phyloP scores from a whole-genome alignment of 2,888 invertebrate genomes.

The Nesidiocoris tenuis region DNA sequence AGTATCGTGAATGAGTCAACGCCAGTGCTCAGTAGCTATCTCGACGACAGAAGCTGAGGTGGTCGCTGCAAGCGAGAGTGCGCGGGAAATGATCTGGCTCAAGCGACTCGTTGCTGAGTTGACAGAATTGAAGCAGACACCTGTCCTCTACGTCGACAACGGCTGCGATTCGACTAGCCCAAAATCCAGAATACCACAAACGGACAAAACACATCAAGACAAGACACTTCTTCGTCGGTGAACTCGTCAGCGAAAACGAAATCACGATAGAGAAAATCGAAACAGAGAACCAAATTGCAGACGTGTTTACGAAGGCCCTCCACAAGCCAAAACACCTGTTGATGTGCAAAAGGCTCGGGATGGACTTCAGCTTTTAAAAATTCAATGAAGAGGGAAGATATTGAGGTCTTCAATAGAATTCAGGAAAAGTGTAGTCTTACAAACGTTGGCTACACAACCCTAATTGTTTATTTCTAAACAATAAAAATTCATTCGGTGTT shows the following conservation, averaged over 20 bases:
- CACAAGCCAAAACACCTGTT: neutral
- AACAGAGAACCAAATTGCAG: constrained; percentile 9
- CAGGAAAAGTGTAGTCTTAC: too few relatives aligned
- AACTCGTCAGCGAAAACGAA: constrained; percentile 9
- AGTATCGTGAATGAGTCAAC: constrained; percentile 3
- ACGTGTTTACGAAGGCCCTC: constrained; percentile 6
- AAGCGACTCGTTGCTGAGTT: constrained; percentile 51
- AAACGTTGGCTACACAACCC: too few relatives aligned
- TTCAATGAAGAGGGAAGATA: neutral
- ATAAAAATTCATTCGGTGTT: too few relatives aligned
- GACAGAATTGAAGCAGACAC: constrained; percentile 48
- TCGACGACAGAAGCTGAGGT: constrained; percentile 46
- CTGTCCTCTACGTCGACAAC: constrained; percentile 52
- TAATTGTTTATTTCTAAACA: too few relatives aligned
- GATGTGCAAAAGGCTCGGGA: neutral
- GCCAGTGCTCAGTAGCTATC: constrained; percentile 22
- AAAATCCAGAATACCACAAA: constrained; percentile 52
- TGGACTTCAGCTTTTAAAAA: neutral
- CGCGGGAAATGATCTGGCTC: constrained; percentile 51
- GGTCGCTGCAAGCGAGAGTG: constrained; percentile 44
- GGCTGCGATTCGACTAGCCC: constrained; percentile 51
- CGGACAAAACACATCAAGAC: constrained; percentile 52
- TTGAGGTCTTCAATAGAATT: too few relatives aligned
- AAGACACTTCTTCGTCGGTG: constrained; percentile 43
- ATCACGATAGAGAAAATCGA: neutral